Base-by-base conservation (phyloP, 2,797 vertebrate species). In the Scolopax bukidnonensis region DNA sequence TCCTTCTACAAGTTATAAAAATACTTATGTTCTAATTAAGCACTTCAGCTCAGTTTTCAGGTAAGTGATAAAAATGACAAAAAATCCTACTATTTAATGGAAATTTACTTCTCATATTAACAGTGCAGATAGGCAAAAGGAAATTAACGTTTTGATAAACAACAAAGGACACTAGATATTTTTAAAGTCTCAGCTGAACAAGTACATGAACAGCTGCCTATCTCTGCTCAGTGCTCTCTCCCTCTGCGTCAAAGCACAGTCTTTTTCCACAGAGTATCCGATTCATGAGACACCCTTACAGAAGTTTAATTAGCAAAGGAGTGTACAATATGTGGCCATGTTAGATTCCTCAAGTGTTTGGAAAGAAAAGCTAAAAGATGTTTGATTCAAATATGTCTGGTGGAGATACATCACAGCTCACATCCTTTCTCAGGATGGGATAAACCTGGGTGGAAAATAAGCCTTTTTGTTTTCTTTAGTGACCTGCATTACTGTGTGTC, bases 271-370 rank as follows among this genome's bases (percentile, higher is more conserved):
- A 95, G 96, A 96, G 86, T 94, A 94, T 75, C 87, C 96, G 90
- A 94, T 96, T 95, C 85, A 73, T 84, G 84, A 96, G 91, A 78
- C 80, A 92, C 79, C 75, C 69, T 90, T 70, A 32, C 59, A 91
- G 89, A 92, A 97, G 92, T 96, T 96, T 96, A 97, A 95, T 96
- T 95, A 90, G 91, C 28, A 73, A 87, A 97, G 95, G 87, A 93
- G 81, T 84, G 89, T 94, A 73, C 75, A 84, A 43, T 74, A 81
- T 87, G 88, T 84, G 82, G 60, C 83, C 1, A 1, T 53, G 82
- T 91, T 95, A 81, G 92, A 94, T 96, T 93, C 85, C 78, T 95
- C 95, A 88, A 94, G 36, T 91, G 41, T 75, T 45, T 67, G 68
- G 57, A 70, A 71, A 71, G 50, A n/a, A 89, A 86, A 57, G 33